Conservation (phyloP, 2,797 vertebrate genomes). For the Muscicapa comitata region DNA sequence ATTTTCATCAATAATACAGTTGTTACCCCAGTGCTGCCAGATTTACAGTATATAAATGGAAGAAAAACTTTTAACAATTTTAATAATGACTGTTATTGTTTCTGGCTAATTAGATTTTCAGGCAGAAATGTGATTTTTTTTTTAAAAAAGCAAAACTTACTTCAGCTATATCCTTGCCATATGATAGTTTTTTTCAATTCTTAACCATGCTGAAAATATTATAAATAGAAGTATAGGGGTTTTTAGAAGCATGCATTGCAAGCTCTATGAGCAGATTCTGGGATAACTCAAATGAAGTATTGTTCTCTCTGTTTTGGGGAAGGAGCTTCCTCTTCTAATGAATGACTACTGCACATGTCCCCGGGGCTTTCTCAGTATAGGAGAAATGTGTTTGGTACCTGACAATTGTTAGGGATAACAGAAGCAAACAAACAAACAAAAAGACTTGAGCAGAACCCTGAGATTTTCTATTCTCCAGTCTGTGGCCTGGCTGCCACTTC, state of each 20-base stretch:
- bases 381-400: neutral
- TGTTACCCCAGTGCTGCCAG: neutral
- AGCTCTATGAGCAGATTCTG: neutral
- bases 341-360: neutral
- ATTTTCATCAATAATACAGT: neutral
- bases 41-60: neutral
- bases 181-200: neutral
- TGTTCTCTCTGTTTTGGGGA: neutral
- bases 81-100: neutral
- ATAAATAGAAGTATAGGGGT: neutral
- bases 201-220: neutral
- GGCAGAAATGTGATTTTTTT: neutral
- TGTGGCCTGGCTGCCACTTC: neutral
- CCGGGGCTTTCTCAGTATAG: neutral
- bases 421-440: neutral
- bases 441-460: neutral
- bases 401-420: neutral
- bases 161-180: neutral
- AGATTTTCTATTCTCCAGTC: neutral
- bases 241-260: neutral
- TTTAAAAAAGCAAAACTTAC: neutral
- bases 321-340: neutral
- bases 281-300: neutral
- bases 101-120: neutral
- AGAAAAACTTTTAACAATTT: neutral